phyloP scores from a whole-genome alignment of 2,888 invertebrate species.

The Hypolimnas misippus region DNA sequence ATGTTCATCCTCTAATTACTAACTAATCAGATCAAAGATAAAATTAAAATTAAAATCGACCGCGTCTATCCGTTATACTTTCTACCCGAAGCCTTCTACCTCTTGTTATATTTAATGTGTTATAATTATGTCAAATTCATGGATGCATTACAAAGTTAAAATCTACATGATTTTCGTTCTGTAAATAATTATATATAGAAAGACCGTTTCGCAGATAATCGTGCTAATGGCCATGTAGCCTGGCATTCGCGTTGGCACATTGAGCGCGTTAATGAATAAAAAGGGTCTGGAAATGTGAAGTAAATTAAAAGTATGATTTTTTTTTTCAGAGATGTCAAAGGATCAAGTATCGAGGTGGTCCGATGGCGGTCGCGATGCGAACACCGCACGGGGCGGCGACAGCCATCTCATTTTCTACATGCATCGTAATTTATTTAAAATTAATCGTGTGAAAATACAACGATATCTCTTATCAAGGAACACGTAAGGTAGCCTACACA shows the following conservation, averaged over 20 bases:
- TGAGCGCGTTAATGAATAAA: slow-evolving; percentile 43
- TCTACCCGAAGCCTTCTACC: background rate
- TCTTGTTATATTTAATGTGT: slow-evolving; percentile 12
- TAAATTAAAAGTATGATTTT: slow-evolving; percentile 43
- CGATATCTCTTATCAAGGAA: slow-evolving; percentile 50
- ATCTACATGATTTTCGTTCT: slow-evolving; percentile 36
- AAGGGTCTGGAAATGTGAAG: slow-evolving; percentile 37
- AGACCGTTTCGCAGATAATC: slow-evolving; percentile 45
- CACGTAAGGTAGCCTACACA: background rate
- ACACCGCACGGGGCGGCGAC: slow-evolving; percentile 59
- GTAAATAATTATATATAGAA: slow-evolving; percentile 41
- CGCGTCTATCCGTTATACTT: slow-evolving; percentile 5
- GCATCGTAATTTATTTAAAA: slow-evolving; percentile 69
- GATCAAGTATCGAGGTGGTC: slow-evolving; percentile 58
- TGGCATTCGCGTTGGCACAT: slow-evolving; percentile 43
- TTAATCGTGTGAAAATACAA: slow-evolving; percentile 69
- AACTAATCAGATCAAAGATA: background rate
- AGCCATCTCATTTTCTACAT: slow-evolving; percentile 59
- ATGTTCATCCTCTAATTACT: background rate
- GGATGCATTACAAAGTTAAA: slow-evolving; percentile 25
- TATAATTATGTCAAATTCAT: slow-evolving; percentile 18
- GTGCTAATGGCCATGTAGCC: slow-evolving; percentile 41
- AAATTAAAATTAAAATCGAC: background rate
- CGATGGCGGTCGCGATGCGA: slow-evolving; percentile 56
- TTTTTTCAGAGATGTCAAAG: slow-evolving; percentile 52